phyloP scores from a whole-genome alignment of 2,888 invertebrate genomes.

The Sesamia inferens region DNA sequence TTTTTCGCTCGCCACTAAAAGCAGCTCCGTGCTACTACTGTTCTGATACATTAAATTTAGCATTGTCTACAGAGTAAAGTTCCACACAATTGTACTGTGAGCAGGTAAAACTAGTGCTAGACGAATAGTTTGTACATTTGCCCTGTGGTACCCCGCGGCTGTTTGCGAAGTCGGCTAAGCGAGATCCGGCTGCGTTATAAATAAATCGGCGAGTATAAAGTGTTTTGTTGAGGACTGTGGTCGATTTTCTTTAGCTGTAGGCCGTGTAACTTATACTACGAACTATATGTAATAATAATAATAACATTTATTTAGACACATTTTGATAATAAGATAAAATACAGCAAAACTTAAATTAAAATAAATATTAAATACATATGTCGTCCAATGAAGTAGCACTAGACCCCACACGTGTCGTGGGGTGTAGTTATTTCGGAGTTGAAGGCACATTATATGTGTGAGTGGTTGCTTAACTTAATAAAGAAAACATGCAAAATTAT shows the following conservation, averaged over 20 bases:
- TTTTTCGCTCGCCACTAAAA: conserved; percentile 24
- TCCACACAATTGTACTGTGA: conserved; percentile 18
- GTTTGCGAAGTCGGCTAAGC: conserved; percentile 51
- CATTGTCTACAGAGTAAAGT: conserved; percentile 42
- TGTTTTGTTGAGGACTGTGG: conserved; percentile 16
- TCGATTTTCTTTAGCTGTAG: not conserved
- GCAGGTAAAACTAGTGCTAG: conserved; percentile 44
- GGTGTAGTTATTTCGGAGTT: too few relatives aligned
- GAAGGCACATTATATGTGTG: too few relatives aligned
- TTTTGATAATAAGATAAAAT: too few relatives aligned
- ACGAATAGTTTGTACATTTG: conserved; percentile 55
- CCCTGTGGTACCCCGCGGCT: conserved; percentile 46
- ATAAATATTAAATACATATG: too few relatives aligned
- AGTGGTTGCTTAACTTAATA: too few relatives aligned
- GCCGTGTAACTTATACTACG: too few relatives aligned
- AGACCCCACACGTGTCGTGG: too few relatives aligned
- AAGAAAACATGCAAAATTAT: too few relatives aligned
- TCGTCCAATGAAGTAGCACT: too few relatives aligned
- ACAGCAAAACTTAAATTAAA: too few relatives aligned
- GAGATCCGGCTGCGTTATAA: conserved; percentile 44
- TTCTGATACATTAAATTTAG: conserved; percentile 30
- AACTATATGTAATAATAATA: too few relatives aligned
- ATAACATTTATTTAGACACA: too few relatives aligned
- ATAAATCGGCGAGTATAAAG: conserved; percentile 47
- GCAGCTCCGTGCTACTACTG: not conserved